phyloP scores from a whole-genome alignment of 2,888 invertebrate genomes.

The Troides oblongomaculatus region DNA sequence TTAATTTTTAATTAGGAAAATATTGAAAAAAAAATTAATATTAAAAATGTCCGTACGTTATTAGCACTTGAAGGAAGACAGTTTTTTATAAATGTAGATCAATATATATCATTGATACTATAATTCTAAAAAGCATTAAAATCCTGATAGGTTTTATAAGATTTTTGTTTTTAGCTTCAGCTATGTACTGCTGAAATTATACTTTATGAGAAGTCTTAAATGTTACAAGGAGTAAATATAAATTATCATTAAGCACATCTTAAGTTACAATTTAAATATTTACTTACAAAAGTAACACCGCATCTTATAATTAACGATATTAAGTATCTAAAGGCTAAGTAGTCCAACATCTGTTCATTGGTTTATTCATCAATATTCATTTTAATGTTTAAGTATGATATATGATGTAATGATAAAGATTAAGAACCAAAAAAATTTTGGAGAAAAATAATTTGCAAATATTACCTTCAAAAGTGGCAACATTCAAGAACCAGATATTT shows the following conservation, averaged over 20 bases:
- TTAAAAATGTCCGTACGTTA: constrained; percentile 2
- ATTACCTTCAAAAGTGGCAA: no score
- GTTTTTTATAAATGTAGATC: not conserved
- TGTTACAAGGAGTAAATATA: constrained; percentile 2
- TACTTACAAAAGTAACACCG: not conserved
- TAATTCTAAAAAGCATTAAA: no score
- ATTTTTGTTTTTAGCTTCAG: constrained; percentile 5
- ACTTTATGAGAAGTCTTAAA: not conserved
- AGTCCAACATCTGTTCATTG: no score
- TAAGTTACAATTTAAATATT: not conserved
- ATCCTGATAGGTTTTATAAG: no score
- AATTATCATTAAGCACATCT: not conserved
- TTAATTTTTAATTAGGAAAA: not conserved
- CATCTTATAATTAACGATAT: not conserved
- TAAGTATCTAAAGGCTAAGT: not conserved
- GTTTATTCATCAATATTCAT: no score
- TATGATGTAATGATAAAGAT: no score
- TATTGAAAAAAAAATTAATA: not conserved
- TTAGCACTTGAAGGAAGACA: constrained; percentile 8
- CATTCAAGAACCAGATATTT: no score
- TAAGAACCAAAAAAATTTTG: no score
- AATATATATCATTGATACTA: not conserved
- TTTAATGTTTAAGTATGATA: no score
- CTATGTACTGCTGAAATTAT: not conserved
- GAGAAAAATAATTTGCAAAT: no score